phyloP scores from a whole-genome alignment of 2,888 invertebrate species.

The Thalpophila matura region DNA sequence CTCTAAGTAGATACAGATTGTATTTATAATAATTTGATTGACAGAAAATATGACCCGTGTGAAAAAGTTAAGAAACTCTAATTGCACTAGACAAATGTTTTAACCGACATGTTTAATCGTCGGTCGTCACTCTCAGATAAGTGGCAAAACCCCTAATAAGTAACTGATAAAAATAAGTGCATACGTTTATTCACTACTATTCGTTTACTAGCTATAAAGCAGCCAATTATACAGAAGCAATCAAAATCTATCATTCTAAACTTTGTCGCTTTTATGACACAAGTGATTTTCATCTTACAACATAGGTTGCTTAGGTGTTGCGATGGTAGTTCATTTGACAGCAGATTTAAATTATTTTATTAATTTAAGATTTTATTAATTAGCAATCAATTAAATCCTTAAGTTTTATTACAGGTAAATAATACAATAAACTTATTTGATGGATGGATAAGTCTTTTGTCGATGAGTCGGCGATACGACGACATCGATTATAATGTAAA shows the following conservation, averaged over 20 bases:
- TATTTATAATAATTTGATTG: not conserved
- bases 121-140: not conserved
- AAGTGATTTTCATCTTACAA: conserved; percentile 33
- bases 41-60: not conserved
- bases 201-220: conserved; percentile 21
- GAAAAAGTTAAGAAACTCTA: not conserved
- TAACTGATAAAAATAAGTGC: not conserved
- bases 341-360: no score
- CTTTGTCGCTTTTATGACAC: conserved; percentile 41
- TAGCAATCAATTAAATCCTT: conserved; percentile 24
- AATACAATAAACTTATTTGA: conserved; percentile 68
- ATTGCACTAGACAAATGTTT: not conserved
- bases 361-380: no score
- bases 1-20: conserved; percentile 7
- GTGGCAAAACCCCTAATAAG: not conserved
- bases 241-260: conserved; percentile 32
- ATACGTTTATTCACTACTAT: not conserved
- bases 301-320: conserved; percentile 17
- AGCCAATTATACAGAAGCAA: conserved; percentile 21
- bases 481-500: conserved; percentile 90
- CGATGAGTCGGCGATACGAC: conserved; percentile 85
- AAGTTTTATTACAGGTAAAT: conserved; percentile 17
- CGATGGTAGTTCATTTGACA: conserved; percentile 12
- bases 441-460: conserved; percentile 82
- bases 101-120: not conserved